These are phyloP conservation scores for Grantiella picta DNA, from an alignment of 2,113 vertebrate species.

Conservation along the genomic window DNA sequence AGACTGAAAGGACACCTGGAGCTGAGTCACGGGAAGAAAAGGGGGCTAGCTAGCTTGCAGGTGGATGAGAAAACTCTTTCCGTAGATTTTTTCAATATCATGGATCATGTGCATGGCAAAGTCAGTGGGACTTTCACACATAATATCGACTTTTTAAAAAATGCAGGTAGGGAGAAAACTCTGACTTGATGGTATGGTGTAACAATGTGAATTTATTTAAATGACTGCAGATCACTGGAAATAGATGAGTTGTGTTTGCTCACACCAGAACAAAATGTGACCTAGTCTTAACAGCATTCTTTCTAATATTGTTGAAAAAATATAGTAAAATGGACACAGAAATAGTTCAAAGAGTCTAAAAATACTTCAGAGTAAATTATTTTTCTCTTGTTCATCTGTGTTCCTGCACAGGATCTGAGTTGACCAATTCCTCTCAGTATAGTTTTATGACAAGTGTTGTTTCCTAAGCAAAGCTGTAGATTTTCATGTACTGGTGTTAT, in stretches of 20 bases:
- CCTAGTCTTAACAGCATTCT: not conserved
- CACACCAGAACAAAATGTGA: not conserved
- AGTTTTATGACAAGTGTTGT: not conserved
- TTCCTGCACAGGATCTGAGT: not conserved
- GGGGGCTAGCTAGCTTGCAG: slow-evolving; percentile 59
- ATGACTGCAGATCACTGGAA: not conserved
- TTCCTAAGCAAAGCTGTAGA: not conserved
- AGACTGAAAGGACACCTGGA: slow-evolving; percentile 9
- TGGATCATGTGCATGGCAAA: not conserved
- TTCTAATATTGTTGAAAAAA: not conserved
- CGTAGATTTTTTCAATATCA: slow-evolving; percentile 58
- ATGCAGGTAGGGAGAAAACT: slow-evolving; percentile 70
- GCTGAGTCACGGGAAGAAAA: not conserved
- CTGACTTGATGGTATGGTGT: not conserved
- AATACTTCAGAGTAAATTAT: not conserved
- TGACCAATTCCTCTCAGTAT: not conserved
- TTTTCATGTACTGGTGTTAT: not conserved
- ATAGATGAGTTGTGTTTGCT: not conserved
- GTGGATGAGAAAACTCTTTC: slow-evolving; percentile 62
- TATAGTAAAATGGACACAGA: not conserved
- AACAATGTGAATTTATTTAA: not conserved
- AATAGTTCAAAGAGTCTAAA: not conserved
- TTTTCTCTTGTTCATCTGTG: not conserved
- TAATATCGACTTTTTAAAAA: slow-evolving; percentile 57
- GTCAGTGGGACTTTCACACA: slow-evolving; percentile 69